Conservation (phyloP, 2,888 invertebrate species). For the Lasioglossum zephyrum region DNA sequence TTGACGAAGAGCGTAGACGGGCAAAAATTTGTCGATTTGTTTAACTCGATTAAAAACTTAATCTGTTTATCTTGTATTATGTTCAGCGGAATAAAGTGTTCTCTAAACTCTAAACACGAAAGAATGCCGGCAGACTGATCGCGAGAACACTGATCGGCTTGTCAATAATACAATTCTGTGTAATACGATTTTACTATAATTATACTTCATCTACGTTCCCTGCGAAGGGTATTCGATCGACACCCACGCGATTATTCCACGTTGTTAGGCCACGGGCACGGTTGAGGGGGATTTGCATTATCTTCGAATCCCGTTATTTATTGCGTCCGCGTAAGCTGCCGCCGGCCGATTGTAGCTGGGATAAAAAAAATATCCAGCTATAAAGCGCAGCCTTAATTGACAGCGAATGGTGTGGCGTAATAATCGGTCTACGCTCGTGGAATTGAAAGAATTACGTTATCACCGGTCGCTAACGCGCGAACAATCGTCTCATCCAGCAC, state of each 20-base stretch:
- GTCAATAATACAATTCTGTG: background rate
- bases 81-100: background rate
- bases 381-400: constrained; percentile 31
- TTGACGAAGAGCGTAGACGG: too few species aligned
- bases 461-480: background rate
- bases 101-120: background rate
- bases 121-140: background rate
- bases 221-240: background rate
- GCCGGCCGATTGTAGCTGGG: background rate
- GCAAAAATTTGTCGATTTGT: too few species aligned
- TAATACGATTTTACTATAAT: constrained; percentile 10
- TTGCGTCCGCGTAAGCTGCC: constrained; percentile 2
- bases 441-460: constrained; percentile 26
- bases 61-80: background rate
- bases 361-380: background rate
- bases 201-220: background rate
- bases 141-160: background rate
- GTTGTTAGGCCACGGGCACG: constrained; percentile 1
- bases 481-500: background rate
- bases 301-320: constrained; percentile 45
- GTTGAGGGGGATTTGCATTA: constrained; percentile 18
- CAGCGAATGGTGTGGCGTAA: constrained; percentile 1
- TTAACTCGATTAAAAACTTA: background rate
- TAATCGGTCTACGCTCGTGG: constrained; percentile 18
- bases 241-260: constrained; percentile 10